phyloP scores from a whole-genome alignment of 2,113 vertebrate genomes.

The Oceanodroma tethys region DNA sequence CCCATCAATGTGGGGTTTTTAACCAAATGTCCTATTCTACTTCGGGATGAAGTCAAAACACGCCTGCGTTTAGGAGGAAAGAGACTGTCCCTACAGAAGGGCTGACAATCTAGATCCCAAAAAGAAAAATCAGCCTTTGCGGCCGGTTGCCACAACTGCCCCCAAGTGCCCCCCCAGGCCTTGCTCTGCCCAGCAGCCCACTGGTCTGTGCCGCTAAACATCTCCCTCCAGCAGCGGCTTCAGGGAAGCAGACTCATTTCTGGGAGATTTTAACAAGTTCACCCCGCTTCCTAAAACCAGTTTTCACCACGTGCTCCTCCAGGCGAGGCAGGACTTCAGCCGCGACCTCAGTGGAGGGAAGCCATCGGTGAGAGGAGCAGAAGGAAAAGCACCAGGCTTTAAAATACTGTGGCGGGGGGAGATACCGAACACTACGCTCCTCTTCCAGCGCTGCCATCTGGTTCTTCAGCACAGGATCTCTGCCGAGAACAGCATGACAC shows the following conservation, averaged over 20 bases:
- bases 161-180: no score
- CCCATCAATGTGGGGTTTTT: background rate
- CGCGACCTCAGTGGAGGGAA: background rate
- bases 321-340: background rate
- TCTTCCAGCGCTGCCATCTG: background rate
- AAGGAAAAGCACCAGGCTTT: background rate
- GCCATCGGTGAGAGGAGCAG: background rate
- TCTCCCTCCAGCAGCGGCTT: background rate
- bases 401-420: background rate
- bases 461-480: background rate
- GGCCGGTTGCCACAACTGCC: background rate
- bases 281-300: background rate
- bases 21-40: background rate
- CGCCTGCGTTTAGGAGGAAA: fast-evolving
- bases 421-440: background rate
- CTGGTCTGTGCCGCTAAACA: fast-evolving
- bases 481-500: background rate
- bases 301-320: background rate
- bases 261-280: background rate
- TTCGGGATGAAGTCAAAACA: background rate
- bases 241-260: background rate
- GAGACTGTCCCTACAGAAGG: background rate
- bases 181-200: background rate
- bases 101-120: background rate
- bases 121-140: background rate